Conservation (phyloP, 2,888 invertebrate genomes). For the Eutolmus rufibarbis region DNA sequence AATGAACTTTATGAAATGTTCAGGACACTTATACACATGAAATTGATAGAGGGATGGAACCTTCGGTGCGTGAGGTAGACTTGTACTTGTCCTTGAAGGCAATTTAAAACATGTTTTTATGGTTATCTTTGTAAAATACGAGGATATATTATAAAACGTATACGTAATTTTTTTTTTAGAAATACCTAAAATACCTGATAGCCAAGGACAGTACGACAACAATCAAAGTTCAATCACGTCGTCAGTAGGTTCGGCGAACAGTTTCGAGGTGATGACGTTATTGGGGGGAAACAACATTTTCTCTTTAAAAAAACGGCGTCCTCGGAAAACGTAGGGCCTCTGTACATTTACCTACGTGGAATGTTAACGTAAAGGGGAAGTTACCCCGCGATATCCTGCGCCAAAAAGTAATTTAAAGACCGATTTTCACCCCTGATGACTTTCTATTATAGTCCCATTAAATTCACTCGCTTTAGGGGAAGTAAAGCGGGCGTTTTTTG, state of each 20-base stretch:
- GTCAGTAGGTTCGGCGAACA: not conserved
- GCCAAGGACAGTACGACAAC: not conserved
- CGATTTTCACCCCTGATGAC: constrained; percentile 2
- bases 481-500: not conserved
- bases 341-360: not conserved
- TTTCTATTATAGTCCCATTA: constrained; percentile 11
- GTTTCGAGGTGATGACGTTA: not conserved
- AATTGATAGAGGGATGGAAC: too few relatives aligned
- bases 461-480: constrained; percentile 6
- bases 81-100: too few relatives aligned
- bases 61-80: too few relatives aligned
- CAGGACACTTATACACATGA: too few relatives aligned
- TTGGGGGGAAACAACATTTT: not conserved
- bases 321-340: not conserved
- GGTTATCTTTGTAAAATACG: too few relatives aligned
- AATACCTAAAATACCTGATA: not conserved
- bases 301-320: not conserved
- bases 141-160: too few relatives aligned
- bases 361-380: not conserved
- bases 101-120: too few relatives aligned
- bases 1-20: too few relatives aligned
- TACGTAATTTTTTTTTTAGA: too few relatives aligned
- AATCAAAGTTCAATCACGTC: not conserved
- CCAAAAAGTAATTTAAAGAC: constrained; percentile 14
- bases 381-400: not conserved